Percentiles rank a stretch among this genome's conserved stretches.
These are phyloP conservation scores for Hemichromis elongatus DNA, from an alignment of 2,113 vertebrate genomes.

Conservation along the genomic window DNA sequence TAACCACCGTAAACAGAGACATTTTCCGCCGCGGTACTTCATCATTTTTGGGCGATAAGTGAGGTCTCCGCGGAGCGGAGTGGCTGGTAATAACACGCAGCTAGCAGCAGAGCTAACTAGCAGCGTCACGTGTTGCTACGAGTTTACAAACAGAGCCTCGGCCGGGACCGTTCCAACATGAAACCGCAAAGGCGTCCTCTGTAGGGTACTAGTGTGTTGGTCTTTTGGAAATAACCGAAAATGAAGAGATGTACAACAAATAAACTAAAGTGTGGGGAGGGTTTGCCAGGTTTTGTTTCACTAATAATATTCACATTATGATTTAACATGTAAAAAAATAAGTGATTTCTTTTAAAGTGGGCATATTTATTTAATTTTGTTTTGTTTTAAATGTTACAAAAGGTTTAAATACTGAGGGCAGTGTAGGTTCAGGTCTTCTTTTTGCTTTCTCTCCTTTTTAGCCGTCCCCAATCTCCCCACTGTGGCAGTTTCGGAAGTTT, in stretches of 20 bases:
- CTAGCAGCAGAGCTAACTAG: constrained; percentile 2
- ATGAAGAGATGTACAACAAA: background rate
- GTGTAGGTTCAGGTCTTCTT: no score
- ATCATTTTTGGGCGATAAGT: background rate
- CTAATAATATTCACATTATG: no score
- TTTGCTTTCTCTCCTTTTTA: background rate
- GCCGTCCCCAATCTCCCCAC: background rate
- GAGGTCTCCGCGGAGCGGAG: background rate
- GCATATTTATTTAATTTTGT: background rate
- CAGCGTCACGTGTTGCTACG: constrained; percentile 12
- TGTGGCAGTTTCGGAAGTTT: background rate
- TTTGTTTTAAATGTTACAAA: background rate
- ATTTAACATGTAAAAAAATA: background rate
- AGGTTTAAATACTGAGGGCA: background rate
- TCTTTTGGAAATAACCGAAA: background rate
- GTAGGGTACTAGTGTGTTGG: background rate
- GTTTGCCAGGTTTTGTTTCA: background rate
- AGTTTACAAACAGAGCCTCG: constrained; percentile 50
- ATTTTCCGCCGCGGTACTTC: rapidly evolving
- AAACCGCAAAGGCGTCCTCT: background rate
- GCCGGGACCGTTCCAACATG: background rate
- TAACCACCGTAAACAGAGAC: rapidly evolving
- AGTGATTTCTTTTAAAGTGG: background rate
- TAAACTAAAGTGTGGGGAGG: no score
- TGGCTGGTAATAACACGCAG: background rate